Evolutionary conservation across 2,113 vertebrate species (phyloP), one percentile per base, ranked within the genome.

Genomic region (Protobothrops mucrosquamatus): DNA sequence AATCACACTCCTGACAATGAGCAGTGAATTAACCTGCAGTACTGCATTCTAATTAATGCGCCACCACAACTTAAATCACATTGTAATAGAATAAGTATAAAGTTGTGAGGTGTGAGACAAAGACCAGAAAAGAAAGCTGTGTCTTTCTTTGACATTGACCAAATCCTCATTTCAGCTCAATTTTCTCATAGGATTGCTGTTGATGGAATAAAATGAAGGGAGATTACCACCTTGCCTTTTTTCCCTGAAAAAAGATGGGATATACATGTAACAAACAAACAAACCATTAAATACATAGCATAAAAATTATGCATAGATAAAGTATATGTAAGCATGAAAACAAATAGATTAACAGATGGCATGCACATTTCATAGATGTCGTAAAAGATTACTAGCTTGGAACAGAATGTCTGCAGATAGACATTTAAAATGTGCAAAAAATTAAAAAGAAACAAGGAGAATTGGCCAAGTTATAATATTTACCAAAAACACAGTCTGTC

Each of bases 341-440:
- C 57, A 93, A 94, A 96, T 55, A 93, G 95, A 95, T 59, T 94
- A 94, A 95, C 96, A 97, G 95, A 96, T 97, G 96, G 95, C 74
- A 91, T 93, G 93, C 93, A 97, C 92, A 97, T 97, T 97, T 95
- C 87, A 94, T 61, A 87, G 89, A 51, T 96, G 93, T 94, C 61
- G 94, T 57, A 92, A 86, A 55, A 92, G 90, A 95, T 93, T 51
- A 93, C 81, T 94, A 94, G 86, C 91, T 93, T 94, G 91, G 55
- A 93, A 93, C 61, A 48, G 91, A 85, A 59, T 94, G 89, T 87
- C 48, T 26, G n/a, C 46, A 69, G 55, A 9, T 74, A 46, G 61
- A 64, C 48, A 23, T 52, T 29, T 90, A 52, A 69, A 90, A 89
- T 93, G 85, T 90, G 74, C 24, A 61, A 88, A 95, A 93, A 93